A percentile compares a stretch with the other conserved stretches of the same genome.
phyloP scores from a whole-genome alignment of 2,797 vertebrate species.

The Australoheros facetus region DNA sequence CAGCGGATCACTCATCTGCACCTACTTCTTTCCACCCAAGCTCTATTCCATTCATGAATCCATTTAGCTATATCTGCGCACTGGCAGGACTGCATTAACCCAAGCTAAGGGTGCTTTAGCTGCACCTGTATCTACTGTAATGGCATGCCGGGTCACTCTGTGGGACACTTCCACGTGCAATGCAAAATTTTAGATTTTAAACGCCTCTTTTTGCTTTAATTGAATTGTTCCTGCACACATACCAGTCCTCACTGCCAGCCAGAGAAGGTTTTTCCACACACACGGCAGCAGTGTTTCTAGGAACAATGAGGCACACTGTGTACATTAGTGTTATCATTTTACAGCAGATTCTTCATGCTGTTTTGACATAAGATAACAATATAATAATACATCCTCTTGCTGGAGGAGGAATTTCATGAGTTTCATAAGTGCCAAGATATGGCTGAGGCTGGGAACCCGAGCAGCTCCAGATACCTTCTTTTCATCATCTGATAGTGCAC shows the following conservation, averaged over 20 bases:
- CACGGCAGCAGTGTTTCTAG: neutral
- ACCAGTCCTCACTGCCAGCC: neutral
- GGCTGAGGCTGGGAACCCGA: neutral
- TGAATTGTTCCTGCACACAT: neutral
- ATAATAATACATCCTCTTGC: neutral
- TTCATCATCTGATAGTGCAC: neutral
- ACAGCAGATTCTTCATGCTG: neutral
- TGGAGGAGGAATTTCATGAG: conserved; percentile 1
- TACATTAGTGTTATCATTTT: conserved; percentile 1
- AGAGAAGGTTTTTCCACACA: neutral
- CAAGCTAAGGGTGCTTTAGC: neutral
- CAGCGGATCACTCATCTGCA: neutral
- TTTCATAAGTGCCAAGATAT: neutral
- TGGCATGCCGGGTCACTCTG: neutral
- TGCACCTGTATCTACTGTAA: neutral
- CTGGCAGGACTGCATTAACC: neutral
- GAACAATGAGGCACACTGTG: conserved; percentile 32
- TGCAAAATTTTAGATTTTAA: neutral
- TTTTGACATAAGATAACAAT: conserved; percentile 15
- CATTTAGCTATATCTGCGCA: neutral
- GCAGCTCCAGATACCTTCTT: neutral
- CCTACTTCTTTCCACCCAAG: neutral
- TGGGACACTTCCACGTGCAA: neutral
- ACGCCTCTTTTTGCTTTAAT: neutral
- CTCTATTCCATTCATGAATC: neutral